Base-by-base conservation (phyloP, 2,113 vertebrate genomes). In the Cyprinodon brontotheroides region DNA sequence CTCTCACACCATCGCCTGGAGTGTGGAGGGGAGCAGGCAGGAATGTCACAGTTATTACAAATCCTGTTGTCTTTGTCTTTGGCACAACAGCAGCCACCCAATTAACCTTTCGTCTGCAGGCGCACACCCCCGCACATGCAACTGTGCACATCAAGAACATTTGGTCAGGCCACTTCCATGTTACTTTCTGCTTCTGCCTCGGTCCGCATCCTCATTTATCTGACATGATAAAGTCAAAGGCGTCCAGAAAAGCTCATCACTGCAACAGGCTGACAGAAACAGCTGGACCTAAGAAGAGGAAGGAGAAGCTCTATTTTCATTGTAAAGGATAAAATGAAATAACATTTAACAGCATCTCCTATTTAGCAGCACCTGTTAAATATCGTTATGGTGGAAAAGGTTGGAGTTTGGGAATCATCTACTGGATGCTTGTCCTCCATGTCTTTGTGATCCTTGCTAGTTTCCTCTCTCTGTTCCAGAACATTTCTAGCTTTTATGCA, bases 21-120 rank as follows among this genome's bases (percentile, higher is more conserved):
- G 83, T 80, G 83, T 73, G 80, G 43, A 75, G 50, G 57, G 59
- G 70, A 84, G 80, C 62, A 77, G 74, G 75, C 70, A 77, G 79
- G 81, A 88, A 90, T 88, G 88, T 89, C 86, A 87, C 88, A 83
- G 84, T 83, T 86, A 91, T 90, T 89, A 90, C 78, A 86, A 74
- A 72, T 83, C 65, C 80, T 84, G 88, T 87, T 89, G 83, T 87
- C 81, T 85, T 81, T 80, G 75, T 89, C 84, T 87, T 61, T 77
- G 87, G 81, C 86, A 88, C 83, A 80, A 78, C 74, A 87, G 78
- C 81, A 91, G 85, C 87, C 78, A 86, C 79, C 88, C 87, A 92
- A 92, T 92, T 91, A 91, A 92, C 91, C 91, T 91, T 89, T 90
- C 8, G 65, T 78, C 83, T 79, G 65, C 76, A 76, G 66, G 36